Conservation (phyloP, 2,113 vertebrate species). For the Dromas ardeola region DNA sequence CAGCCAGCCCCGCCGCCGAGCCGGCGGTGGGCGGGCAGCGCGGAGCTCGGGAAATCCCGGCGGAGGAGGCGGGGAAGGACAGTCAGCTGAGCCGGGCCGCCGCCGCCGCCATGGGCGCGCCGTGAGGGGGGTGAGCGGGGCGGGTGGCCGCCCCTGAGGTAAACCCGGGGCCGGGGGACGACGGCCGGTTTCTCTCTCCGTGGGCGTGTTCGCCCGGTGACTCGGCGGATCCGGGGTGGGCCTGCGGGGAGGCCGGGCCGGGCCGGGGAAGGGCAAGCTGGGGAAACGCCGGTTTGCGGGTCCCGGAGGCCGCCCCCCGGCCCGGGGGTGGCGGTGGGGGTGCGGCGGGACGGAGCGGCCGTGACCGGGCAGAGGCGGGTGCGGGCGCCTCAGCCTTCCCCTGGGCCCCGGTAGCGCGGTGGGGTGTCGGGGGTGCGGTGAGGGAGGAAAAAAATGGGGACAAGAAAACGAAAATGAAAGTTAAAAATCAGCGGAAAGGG, state of each 20-base stretch:
- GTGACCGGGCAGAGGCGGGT: neutral
- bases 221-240: neutral
- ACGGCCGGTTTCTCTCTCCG: no score
- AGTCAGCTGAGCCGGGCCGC: slow-evolving; percentile 20
- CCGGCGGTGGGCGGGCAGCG: neutral
- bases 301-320: neutral
- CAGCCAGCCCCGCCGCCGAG: neutral
- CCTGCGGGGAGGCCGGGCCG: neutral
- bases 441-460: neutral
- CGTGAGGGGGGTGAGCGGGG: neutral
- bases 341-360: neutral
- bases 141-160: neutral
- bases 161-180: neutral
- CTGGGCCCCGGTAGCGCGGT: no score
- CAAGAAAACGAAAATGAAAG: slow-evolving; percentile 37
- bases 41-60: neutral
- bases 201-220: neutral
- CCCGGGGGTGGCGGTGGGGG: no score
- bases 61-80: neutral
- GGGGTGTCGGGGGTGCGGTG: neutral
- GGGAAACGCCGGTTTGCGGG: neutral
- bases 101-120: neutral
- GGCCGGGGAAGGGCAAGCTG: neutral
- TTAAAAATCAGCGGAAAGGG: neutral
- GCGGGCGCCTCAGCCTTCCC: neutral